phyloP scores from a whole-genome alignment of 2,888 invertebrate genomes.

The Drosophila robusta region DNA sequence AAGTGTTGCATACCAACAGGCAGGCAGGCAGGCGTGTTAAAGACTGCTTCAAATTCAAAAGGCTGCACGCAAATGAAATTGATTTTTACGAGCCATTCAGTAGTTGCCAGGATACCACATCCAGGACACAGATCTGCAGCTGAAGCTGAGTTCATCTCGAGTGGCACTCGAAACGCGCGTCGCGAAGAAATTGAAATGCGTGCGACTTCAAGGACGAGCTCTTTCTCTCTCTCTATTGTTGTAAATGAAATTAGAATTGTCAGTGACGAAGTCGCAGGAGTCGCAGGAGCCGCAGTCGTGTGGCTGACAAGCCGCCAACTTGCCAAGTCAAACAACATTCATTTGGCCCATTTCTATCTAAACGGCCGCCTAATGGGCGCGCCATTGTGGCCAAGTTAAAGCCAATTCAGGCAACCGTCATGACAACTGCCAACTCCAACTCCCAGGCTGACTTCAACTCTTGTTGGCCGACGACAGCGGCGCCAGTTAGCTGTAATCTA shows the following conservation, averaged over 20 bases:
- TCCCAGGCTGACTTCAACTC: constrained; percentile 3
- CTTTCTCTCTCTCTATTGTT: constrained; percentile 29
- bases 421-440: constrained; percentile 22
- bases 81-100: constrained; percentile 70
- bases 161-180: constrained; percentile 59
- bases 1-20: constrained; percentile 70
- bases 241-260: constrained; percentile 76
- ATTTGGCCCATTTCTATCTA: constrained; percentile 61
- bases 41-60: constrained; percentile 55
- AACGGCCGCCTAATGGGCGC: constrained; percentile 54
- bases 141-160: constrained; percentile 62
- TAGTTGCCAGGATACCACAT: constrained; percentile 53
- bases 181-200: constrained; percentile 75
- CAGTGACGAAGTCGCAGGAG: constrained; percentile 23
- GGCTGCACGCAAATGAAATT: constrained; percentile 73
- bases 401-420: constrained; percentile 26
- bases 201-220: constrained; percentile 37
- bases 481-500: constrained; percentile 82
- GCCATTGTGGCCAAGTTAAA: constrained; percentile 65
- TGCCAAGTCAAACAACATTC: constrained; percentile 49
- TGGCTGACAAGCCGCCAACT: constrained; percentile 59
- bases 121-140: constrained; percentile 45
- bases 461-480: constrained; percentile 49
- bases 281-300: constrained; percentile 42
- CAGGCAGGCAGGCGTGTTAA: constrained; percentile 2